These are phyloP conservation scores for Zelostemma sp. DNA, from an alignment of 1,140 invertebrate genomes.

Conservation along the genomic window DNA sequence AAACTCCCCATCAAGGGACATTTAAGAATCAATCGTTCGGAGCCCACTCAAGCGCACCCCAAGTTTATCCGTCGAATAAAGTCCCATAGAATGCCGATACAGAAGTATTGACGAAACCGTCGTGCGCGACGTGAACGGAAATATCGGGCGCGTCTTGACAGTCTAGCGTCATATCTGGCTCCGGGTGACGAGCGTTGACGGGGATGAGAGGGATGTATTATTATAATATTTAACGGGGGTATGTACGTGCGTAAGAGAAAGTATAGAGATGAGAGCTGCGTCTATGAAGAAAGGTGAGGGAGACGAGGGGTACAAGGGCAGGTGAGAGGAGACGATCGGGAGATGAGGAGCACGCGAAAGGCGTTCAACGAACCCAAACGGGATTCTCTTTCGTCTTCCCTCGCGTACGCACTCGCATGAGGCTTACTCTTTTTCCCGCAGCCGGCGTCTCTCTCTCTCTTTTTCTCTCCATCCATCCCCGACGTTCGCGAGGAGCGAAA, in stretches of 20 bases:
- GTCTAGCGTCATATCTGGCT: background rate
- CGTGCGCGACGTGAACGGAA: background rate
- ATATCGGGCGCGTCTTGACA: background rate
- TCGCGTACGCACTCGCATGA: background rate
- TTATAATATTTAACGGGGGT: conserved; percentile 32
- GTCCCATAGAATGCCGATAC: background rate
- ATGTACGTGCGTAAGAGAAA: conserved; percentile 44
- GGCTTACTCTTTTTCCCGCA: background rate
- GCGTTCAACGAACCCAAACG: conserved; percentile 59
- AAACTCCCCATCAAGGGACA: background rate
- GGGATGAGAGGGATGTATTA: conserved; percentile 9
- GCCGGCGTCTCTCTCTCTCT: background rate
- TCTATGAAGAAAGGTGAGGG: conserved; percentile 33
- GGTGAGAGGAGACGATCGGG: conserved; percentile 48
- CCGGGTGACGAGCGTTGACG: conserved; percentile 13
- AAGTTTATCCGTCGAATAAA: background rate
- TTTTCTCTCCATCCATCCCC: conserved; percentile 11
- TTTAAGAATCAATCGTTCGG: background rate
- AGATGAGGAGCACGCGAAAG: conserved; percentile 51
- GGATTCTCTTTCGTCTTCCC: conserved; percentile 5
- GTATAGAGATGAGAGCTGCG: conserved; percentile 28
- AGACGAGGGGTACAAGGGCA: conserved; percentile 39
- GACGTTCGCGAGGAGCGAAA: conserved; percentile 17
- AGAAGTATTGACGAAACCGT: background rate
- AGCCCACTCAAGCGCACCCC: background rate